Evolutionary conservation across 2,113 vertebrate genomes (phyloP).

Genomic region (Psophia crepitans): DNA sequence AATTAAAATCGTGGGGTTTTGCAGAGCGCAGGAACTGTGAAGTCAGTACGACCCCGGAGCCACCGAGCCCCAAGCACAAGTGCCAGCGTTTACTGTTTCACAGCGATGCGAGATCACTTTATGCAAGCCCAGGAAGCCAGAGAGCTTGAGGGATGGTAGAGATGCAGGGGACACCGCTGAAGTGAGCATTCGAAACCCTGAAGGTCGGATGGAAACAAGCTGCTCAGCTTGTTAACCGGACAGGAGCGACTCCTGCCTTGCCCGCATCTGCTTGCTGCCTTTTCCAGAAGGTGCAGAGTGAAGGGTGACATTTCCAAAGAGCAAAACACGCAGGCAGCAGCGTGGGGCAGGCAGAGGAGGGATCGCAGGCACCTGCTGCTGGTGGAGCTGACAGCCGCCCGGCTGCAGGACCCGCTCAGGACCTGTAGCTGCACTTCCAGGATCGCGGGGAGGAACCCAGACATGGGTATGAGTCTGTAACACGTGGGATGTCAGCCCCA

Average conservation of each 20-base stretch:
- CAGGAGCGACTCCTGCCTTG: not conserved
- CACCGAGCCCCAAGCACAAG: fast-evolving
- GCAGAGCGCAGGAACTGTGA: not conserved
- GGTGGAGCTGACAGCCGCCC: not conserved
- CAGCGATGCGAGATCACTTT: fast-evolving
- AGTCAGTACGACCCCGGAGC: too few relatives aligned
- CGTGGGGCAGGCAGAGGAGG: not conserved
- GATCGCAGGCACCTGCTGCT: not conserved
- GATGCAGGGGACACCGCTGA: fast-evolving
- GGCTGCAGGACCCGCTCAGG: not conserved
- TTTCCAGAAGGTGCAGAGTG: not conserved
- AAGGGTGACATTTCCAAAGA: not conserved
- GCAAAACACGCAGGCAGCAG: not conserved
- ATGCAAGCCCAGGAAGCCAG: not conserved
- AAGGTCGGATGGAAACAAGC: not conserved
- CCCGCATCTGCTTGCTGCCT: not conserved
- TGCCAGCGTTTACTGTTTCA: too few relatives aligned
- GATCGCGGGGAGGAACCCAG: fast-evolving
- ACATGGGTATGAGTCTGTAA: not conserved
- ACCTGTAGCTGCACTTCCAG: too few relatives aligned
- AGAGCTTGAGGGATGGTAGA: fast-evolving
- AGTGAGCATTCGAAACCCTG: not conserved
- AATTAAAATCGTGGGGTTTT: not conserved
- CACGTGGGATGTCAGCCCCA: fast-evolving
- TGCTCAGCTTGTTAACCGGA: not conserved